Evolutionary conservation across 2,113 vertebrate species (phyloP), one percentile per base, ranked within the genome.

Genomic region (Garra rufa): DNA sequence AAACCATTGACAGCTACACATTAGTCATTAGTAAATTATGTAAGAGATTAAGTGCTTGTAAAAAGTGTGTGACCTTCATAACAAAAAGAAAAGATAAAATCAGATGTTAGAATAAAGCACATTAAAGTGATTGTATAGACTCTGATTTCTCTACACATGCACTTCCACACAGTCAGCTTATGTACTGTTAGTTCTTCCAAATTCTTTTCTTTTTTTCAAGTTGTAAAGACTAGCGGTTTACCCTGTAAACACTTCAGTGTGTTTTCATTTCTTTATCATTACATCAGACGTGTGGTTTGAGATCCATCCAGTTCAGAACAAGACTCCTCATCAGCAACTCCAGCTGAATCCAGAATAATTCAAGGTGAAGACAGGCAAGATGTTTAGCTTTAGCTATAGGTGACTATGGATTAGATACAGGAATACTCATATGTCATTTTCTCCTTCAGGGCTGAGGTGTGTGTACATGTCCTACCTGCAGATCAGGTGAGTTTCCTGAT

Each of bases 261-360:
- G 70, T 38, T 50, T 46, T 80, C n/a, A 70, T 67, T 73, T 75
- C 34, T 59, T 84, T 43, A 26, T 73, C 10, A 48, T 69, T 70
- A 48, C 17, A 85, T 79, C 71, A 79, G 34, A 77, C 28, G 15
- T 80, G 17, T 79, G 74, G 74, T 85, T 87, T 87, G 52, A 63
- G 52, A 52, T 13, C 7, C 28, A 52, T 86, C 30, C 57, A 67
- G 77, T 61, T n/a, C 26, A 48, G 6, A 67, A 24, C 10, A 38
- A 81, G 28, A 48, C 48, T 67, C 50, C n/a, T 52, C 50, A 9
- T 65, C 52, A 61, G 44, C 26, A 65, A 46, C 26, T 63, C n/a
- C 24, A 78, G 55, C 19, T 69, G 10, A 81, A 81, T 50, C 6
- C 78, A 48, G 19, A 69, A 52, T 52, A 21, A 38, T 34, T 81